Conservation (phyloP, 2,888 invertebrate genomes). For the Xylota sylvarum region DNA sequence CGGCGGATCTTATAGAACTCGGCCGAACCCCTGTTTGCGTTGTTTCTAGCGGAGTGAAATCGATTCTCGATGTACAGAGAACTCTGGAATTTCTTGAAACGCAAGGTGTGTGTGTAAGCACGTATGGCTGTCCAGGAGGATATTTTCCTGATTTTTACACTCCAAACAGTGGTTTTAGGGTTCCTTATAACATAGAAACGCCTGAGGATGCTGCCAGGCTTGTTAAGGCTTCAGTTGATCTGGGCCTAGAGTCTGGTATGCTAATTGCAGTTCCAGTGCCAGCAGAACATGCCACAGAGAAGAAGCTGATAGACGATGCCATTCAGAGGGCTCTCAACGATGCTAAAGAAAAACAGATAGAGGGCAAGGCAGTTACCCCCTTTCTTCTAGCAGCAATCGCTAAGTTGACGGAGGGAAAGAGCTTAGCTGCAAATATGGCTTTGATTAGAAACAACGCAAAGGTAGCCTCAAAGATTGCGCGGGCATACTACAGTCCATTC, state of each 20-base stretch:
- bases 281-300: slow-evolving; percentile 86
- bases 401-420: slow-evolving; percentile 92
- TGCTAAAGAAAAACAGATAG: slow-evolving; percentile 87
- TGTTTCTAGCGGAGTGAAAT: slow-evolving; percentile 98
- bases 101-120: slow-evolving; percentile 95
- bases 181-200: slow-evolving; percentile 89
- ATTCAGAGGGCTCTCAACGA: slow-evolving; percentile 89
- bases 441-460: slow-evolving; percentile 97
- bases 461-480: slow-evolving; percentile 92
- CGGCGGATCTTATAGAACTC: slow-evolving; percentile 96
- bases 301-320: slow-evolving; percentile 88
- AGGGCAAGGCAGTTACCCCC: slow-evolving; percentile 96
- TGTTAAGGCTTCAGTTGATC: slow-evolving; percentile 86
- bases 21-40: slow-evolving; percentile 95
- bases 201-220: slow-evolving; percentile 90
- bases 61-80: slow-evolving; percentile 97
- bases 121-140: slow-evolving; percentile 88
- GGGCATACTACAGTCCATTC: slow-evolving; percentile 84
- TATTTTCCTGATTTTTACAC: slow-evolving; percentile 98
- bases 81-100: slow-evolving; percentile 98
- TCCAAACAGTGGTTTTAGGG: slow-evolving; percentile 89
- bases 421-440: slow-evolving; percentile 94
- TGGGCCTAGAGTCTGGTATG: slow-evolving; percentile 89
- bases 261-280: slow-evolving; percentile 97
- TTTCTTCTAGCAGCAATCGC: slow-evolving; percentile 93